A percentile compares a stretch with the other conserved stretches of the same genome.
These are phyloP conservation scores for Ormia ochracea DNA, from an alignment of 2,888 invertebrate species.

Conservation along the genomic window DNA sequence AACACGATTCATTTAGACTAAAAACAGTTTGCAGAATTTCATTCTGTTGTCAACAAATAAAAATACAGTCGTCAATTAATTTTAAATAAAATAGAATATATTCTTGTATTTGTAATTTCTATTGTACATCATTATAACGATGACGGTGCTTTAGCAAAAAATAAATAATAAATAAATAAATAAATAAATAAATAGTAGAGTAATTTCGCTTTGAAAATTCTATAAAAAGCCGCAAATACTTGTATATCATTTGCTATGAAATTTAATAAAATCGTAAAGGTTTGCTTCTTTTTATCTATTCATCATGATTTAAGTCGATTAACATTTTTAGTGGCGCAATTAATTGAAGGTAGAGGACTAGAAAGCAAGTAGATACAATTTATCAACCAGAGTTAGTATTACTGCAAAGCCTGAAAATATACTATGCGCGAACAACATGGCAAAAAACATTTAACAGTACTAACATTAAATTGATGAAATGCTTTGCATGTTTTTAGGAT, in stretches of 20 bases:
- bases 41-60: neutral
- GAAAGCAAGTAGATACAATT: neutral
- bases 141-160: slow-evolving; percentile 34
- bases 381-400: neutral
- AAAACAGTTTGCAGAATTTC: slow-evolving; percentile 19
- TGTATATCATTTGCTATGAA: slow-evolving; percentile 5
- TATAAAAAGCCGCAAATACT: slow-evolving; percentile 5
- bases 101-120: slow-evolving; percentile 29
- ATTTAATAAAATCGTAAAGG: slow-evolving; percentile 37
- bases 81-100: slow-evolving; percentile 28
- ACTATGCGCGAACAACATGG: no score
- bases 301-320: slow-evolving; percentile 1
- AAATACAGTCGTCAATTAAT: slow-evolving; percentile 40
- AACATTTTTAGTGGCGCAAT: neutral
- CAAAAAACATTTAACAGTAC: no score
- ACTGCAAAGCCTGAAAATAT: neutral
- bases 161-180: no score
- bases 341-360: neutral
- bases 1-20: slow-evolving; percentile 19
- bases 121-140: neutral
- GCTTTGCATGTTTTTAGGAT: slow-evolving; percentile 38
- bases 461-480: neutral
- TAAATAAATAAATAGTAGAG: neutral
- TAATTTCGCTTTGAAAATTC: neutral
- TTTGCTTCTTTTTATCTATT: slow-evolving; percentile 20